These are phyloP conservation scores for Alauda arvensis DNA, from an alignment of 2,797 vertebrate genomes.

Conservation along the genomic window DNA sequence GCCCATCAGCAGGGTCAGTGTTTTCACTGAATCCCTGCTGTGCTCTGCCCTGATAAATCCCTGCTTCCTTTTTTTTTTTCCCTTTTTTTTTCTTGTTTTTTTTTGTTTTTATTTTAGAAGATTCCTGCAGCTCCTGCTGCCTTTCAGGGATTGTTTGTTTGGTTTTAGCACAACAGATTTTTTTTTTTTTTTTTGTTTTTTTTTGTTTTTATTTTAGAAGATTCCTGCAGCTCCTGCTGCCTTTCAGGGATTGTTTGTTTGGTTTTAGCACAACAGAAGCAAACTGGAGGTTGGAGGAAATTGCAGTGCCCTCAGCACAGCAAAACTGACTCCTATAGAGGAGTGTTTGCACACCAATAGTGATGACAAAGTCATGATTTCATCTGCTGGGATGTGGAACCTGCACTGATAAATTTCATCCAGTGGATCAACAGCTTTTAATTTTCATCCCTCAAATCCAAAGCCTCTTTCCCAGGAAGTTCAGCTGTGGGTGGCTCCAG, in stretches of 20 bases:
- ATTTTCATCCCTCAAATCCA: background rate
- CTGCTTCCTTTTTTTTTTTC: background rate
- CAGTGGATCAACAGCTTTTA: slow-evolving; percentile 8
- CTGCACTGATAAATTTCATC: background rate
- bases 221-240: background rate
- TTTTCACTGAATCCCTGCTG: background rate
- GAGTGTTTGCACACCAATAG: background rate
- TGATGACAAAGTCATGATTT: background rate
- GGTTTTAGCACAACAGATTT: background rate
- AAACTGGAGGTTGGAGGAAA: background rate
- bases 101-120: background rate
- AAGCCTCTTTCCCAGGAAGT: background rate
- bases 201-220: background rate
- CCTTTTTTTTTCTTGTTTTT: no score
- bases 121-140: background rate
- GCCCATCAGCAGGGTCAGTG: accelerated
- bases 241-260: background rate
- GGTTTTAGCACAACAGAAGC: background rate
- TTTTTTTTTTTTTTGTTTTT: background rate
- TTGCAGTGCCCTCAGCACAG: background rate
- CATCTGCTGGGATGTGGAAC: background rate
- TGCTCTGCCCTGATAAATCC: background rate
- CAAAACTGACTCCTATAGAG: background rate
- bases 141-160: background rate
- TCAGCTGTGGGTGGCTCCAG: background rate